Conservation (phyloP, 2,888 invertebrate species). For the Trissolcus japonicus region DNA sequence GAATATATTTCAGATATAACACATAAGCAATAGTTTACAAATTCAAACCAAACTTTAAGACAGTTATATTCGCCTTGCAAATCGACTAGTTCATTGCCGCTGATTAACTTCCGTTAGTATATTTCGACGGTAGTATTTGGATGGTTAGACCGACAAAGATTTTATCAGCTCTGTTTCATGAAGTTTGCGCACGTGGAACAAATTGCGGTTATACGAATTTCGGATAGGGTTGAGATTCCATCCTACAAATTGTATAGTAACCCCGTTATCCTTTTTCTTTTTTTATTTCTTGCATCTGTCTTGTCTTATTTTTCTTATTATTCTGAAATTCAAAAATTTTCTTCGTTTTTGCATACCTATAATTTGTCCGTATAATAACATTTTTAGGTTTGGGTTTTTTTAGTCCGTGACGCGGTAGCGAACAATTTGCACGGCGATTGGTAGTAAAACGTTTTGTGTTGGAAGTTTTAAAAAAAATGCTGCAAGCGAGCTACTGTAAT, state of each 20-base stretch:
- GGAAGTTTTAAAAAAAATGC: constrained; percentile 16
- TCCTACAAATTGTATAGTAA: neutral
- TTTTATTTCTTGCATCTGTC: neutral
- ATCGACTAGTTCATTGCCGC: constrained; percentile 30
- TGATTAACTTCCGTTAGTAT: constrained; percentile 42
- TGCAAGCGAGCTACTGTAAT: constrained; percentile 37
- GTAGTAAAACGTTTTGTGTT: constrained; percentile 19
- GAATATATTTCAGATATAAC: neutral
- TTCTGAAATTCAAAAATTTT: no score
- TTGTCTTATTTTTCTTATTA: no score
- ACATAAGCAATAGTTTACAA: constrained; percentile 5
- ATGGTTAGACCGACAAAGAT: constrained; percentile 32
- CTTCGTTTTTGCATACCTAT: no score
- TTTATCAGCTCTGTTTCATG: constrained; percentile 15
- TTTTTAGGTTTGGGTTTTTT: no score
- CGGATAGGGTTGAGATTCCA: neutral
- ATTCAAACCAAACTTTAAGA: constrained; percentile 15
- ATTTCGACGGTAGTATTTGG: constrained; percentile 8
- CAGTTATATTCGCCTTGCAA: constrained; percentile 12
- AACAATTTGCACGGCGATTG: constrained; percentile 1
- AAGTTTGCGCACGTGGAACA: constrained; percentile 9
- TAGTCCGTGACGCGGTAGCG: neutral
- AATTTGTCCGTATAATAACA: no score
- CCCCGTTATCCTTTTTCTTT: neutral
- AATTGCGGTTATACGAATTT: constrained; percentile 15